Evolutionary conservation across 1,140 invertebrate species (phyloP).

Genomic region (Saccostrea cuccullata): DNA sequence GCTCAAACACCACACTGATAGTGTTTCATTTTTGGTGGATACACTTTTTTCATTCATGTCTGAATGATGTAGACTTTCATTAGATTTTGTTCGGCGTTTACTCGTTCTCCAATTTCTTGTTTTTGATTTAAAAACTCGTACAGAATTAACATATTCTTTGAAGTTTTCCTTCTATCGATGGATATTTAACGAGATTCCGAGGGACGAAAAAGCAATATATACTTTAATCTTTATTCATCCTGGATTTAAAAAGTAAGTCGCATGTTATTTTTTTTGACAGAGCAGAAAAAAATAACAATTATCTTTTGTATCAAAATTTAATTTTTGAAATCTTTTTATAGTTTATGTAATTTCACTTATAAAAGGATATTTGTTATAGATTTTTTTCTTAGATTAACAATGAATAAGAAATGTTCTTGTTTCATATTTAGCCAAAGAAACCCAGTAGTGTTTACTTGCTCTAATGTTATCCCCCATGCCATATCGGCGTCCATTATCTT

Average conservation of each 20-base stretch:
- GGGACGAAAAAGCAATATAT: neutral
- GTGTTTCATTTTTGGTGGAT: neutral
- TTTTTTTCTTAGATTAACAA: neutral
- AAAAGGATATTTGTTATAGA: neutral
- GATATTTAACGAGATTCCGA: neutral
- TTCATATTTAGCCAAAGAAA: neutral
- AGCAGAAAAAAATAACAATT: neutral
- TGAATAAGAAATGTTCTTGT: neutral
- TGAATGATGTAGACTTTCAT: slow-evolving; percentile 11
- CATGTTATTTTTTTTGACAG: neutral
- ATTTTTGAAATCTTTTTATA: neutral
- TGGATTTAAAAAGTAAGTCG: slow-evolving; percentile 8
- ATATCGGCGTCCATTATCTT: neutral
- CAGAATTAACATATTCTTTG: neutral
- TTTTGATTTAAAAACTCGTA: neutral
- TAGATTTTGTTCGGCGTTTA: neutral
- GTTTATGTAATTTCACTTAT: neutral
- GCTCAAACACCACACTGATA: neutral
- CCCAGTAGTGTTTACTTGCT: neutral
- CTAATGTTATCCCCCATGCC: neutral
- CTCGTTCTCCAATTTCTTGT: neutral
- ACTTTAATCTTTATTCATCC: neutral
- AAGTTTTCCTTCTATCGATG: neutral
- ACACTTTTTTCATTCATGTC: neutral
- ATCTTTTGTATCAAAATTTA: neutral